These are phyloP conservation scores for Pedionomus torquatus DNA, from an alignment of 2,113 vertebrate species.

Conservation along the genomic window DNA sequence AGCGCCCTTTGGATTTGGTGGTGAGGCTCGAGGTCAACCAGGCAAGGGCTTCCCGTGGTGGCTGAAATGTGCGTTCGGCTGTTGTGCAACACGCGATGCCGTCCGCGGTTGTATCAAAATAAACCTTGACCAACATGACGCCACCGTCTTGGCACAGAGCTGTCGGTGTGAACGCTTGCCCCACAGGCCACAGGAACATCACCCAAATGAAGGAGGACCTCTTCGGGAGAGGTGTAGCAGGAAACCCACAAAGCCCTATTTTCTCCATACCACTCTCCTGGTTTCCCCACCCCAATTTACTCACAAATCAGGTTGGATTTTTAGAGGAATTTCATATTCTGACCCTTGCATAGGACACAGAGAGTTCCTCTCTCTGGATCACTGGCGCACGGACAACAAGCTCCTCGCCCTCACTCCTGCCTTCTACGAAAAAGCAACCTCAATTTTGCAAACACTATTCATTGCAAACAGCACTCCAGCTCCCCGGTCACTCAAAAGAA, in stretches of 20 bases:
- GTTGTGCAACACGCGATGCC: background rate
- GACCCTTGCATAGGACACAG: background rate
- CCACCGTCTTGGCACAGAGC: background rate
- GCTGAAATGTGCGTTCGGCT: accelerated
- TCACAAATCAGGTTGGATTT: constrained; percentile 4
- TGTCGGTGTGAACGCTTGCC: accelerated
- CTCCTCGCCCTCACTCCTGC: background rate
- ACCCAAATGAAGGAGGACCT: background rate
- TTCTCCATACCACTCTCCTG: background rate
- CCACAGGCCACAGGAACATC: background rate
- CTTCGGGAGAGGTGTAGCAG: background rate
- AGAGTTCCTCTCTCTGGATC: background rate
- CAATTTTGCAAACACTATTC: background rate
- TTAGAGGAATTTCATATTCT: background rate
- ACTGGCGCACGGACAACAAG: background rate
- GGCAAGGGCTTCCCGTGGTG: background rate
- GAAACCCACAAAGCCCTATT: background rate
- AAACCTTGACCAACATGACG: background rate
- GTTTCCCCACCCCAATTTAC: constrained; percentile 13
- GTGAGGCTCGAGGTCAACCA: background rate
- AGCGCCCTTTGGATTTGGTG: accelerated
- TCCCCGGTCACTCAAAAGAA: background rate
- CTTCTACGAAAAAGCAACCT: background rate
- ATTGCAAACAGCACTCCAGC: background rate
- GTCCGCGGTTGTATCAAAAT: background rate